A percentile compares a stretch with the other conserved stretches of the same genome.
phyloP scores from a whole-genome alignment of 2,797 vertebrate genomes.

The Myripristis jacobus region DNA sequence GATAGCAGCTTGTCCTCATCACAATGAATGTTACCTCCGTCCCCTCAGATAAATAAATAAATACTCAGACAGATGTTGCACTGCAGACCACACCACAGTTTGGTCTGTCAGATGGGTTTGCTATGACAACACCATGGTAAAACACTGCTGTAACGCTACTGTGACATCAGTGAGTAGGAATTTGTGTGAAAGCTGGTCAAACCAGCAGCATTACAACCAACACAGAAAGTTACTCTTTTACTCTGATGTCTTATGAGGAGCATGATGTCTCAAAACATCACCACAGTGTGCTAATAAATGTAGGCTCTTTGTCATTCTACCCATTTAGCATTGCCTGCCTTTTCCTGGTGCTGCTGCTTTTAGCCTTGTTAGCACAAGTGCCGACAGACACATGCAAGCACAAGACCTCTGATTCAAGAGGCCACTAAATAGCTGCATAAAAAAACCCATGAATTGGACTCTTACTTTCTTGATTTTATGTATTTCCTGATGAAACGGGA shows the following conservation, averaged over 20 bases:
- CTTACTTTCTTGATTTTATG: too few species aligned
- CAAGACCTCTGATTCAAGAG: conserved; percentile 15
- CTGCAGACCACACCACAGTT: conserved; percentile 7
- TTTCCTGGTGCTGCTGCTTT: conserved; percentile 16
- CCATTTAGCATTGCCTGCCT: not conserved
- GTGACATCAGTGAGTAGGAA: conserved; percentile 67
- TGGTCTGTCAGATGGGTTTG: conserved; percentile 34
- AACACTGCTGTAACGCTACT: conserved; percentile 28
- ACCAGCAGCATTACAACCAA: conserved; percentile 60
- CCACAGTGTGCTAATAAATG: too few species aligned
- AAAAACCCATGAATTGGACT: not conserved
- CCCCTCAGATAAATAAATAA: conserved; percentile 18
- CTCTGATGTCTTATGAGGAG: not conserved
- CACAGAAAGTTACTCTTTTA: conserved; percentile 54
- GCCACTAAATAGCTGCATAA: conserved; percentile 2
- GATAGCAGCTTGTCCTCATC: conserved; percentile 10
- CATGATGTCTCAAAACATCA: too few species aligned
- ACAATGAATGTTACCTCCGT: conserved; percentile 31
- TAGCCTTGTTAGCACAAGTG: conserved; percentile 11
- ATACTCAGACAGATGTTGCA: conserved; percentile 40
- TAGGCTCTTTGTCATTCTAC: too few species aligned
- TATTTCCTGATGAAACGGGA: too few species aligned
- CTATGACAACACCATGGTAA: conserved; percentile 39
- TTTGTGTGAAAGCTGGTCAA: conserved; percentile 71
- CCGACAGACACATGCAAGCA: not conserved